Conservation (phyloP, 2,888 invertebrate genomes). For the Drosophila hamatofila region DNA sequence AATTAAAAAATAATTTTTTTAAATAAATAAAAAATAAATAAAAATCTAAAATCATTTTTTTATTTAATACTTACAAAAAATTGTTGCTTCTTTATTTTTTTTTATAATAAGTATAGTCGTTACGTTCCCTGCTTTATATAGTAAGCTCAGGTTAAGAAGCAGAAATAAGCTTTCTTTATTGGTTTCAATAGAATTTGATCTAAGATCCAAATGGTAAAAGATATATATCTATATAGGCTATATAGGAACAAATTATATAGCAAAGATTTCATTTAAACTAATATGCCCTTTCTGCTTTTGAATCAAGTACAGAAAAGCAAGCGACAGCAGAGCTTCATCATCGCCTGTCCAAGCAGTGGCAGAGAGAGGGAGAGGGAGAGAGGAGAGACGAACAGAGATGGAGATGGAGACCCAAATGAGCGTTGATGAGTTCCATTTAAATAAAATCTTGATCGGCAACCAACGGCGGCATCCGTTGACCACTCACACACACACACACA, state of each 20-base stretch:
- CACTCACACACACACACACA: constrained; percentile 34
- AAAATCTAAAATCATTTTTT: no score
- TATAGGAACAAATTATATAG: no score
- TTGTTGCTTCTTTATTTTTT: no score
- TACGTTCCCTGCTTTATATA: no score
- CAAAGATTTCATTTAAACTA: neutral
- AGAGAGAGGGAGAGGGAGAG: constrained; percentile 3
- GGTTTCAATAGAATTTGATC: neutral
- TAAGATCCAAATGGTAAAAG: no score
- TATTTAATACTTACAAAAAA: no score
- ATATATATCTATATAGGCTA: neutral
- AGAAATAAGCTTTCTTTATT: neutral
- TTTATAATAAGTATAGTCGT: no score
- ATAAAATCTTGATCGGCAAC: constrained; percentile 77
- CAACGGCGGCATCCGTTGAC: constrained; percentile 61
- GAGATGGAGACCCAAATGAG: constrained; percentile 67
- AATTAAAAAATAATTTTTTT: no score
- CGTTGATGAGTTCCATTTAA: constrained; percentile 82
- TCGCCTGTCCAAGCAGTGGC: constrained; percentile 45
- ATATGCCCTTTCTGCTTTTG: neutral
- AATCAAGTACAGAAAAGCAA: constrained; percentile 43
- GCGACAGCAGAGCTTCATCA: constrained; percentile 67
- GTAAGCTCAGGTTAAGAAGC: no score
- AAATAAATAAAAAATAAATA: no score
- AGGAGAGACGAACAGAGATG: constrained; percentile 19